phyloP scores from a whole-genome alignment of 2,797 vertebrate genomes.

The Ficedula albicollis region DNA sequence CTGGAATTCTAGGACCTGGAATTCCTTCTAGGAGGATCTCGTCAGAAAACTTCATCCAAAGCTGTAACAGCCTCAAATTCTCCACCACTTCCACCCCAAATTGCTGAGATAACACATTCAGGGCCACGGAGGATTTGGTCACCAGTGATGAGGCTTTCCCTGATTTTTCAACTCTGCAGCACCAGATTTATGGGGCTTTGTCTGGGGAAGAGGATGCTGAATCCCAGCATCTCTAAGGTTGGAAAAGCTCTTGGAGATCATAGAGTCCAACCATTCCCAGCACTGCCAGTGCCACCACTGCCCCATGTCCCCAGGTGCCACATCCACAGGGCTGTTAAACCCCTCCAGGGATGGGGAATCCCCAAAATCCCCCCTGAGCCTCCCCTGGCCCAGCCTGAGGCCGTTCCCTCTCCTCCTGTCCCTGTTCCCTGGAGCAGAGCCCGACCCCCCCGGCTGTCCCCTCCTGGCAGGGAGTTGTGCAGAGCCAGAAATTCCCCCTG shows the following conservation, averaged over 20 bases:
- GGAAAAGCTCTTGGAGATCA: not conserved
- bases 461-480: not conserved
- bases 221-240: not conserved
- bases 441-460: not conserved
- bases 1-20: not conserved
- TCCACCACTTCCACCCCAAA: not conserved
- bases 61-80: not conserved
- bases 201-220: not conserved
- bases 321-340: not conserved
- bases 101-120: not conserved
- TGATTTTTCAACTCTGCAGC: not conserved
- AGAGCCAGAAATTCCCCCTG: not conserved
- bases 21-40: not conserved
- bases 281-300: not conserved
- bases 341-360: not conserved
- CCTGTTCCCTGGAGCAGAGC: not conserved
- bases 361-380: accelerated
- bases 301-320: not conserved
- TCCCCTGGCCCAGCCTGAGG: not conserved
- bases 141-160: not conserved
- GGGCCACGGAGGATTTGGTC: not conserved
- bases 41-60: not conserved
- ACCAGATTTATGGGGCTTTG: not conserved
- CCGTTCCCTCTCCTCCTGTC: not conserved
- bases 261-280: accelerated